Base-by-base conservation (phyloP, 64 coral and sea anemone species). In the Actinia equina region DNA sequence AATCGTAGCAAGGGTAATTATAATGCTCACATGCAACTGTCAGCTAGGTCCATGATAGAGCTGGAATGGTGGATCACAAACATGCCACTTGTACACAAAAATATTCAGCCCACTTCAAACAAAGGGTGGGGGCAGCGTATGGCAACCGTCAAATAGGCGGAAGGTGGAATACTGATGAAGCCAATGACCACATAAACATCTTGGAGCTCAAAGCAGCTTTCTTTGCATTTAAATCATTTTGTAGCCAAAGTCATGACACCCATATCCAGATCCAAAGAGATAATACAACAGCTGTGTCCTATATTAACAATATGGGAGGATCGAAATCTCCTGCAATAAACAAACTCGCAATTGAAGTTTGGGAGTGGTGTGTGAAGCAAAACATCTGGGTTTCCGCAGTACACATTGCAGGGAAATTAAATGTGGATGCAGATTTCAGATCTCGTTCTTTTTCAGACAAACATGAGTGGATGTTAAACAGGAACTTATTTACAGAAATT, bases 191-290 rank as follows among this genome's bases (percentile, higher is more conserved):
- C 23, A 86, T 91, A 57, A 92, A 92, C 67, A 83, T 92, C 86
- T 74, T 92, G 65, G 90, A 92, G 79, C 90, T 92, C 81, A 77
- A 86, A 86, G 90, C 90, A 82, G 90, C 90, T 45, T 82, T 91
- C 87, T 91, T 91, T 91, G 84, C 90, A 81, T 18, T 91, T 43
- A 87, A 92, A 69, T 86, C 85, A 92, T 82, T 92, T 92, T 92
- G 91, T 58, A 71, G 86, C 59, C 61, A 81, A 79, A 86, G 44
- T 81, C 85, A 79, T 83, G 82, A 84, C 80, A 87, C 79, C 57
- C 91, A 92, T 86, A 74, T 92, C 83, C 91, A 92, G 80, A 52
- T 83, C 55, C 86, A 92, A 87, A 87, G 88, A 92, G 79, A 92
- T 80, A 92, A 92, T 82, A 92, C 86, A 83, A 88, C 86, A 44